phyloP scores from a whole-genome alignment of 2,113 vertebrate genomes.

The Cololabis saira region DNA sequence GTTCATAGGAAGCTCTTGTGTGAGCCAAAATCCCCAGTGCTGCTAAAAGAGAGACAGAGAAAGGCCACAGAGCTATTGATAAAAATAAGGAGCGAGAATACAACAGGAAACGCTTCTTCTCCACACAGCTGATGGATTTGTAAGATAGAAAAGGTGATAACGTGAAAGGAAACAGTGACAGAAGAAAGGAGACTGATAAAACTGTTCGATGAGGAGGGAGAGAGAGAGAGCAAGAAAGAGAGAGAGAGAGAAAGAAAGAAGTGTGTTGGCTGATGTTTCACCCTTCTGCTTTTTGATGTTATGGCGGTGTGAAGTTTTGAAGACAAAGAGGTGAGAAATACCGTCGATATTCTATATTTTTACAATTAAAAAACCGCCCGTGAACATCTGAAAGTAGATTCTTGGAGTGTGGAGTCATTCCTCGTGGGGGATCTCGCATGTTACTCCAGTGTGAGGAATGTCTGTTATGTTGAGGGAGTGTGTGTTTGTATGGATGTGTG shows the following conservation, averaged over 20 bases:
- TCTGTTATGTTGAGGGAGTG: constrained; percentile 52
- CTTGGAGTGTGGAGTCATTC: constrained; percentile 42
- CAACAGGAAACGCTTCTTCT: constrained; percentile 31
- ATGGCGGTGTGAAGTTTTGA: background rate
- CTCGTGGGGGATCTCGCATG: constrained; percentile 42
- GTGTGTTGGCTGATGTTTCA: constrained; percentile 41
- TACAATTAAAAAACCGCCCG: background rate
- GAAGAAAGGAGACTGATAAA: constrained; percentile 15
- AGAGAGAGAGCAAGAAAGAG: constrained; percentile 2
- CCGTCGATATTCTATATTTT: background rate
- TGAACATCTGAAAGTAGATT: constrained; percentile 38
- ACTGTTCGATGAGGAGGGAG: background rate
- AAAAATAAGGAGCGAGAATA: background rate
- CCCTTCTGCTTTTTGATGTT: constrained; percentile 14
- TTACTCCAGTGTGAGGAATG: constrained; percentile 67
- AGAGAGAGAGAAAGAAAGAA: constrained; percentile 7
- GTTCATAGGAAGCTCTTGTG: constrained; percentile 51
- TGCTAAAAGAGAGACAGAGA: constrained; percentile 8
- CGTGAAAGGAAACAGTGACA: background rate
- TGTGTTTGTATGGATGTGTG: constrained; percentile 8
- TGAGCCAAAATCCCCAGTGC: constrained; percentile 22
- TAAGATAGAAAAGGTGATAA: background rate
- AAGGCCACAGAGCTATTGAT: background rate
- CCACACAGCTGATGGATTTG: background rate
- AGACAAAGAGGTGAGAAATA: constrained; percentile 67